phyloP scores from a whole-genome alignment of 1,140 invertebrate species.

The Paraescarpia echinospica region DNA sequence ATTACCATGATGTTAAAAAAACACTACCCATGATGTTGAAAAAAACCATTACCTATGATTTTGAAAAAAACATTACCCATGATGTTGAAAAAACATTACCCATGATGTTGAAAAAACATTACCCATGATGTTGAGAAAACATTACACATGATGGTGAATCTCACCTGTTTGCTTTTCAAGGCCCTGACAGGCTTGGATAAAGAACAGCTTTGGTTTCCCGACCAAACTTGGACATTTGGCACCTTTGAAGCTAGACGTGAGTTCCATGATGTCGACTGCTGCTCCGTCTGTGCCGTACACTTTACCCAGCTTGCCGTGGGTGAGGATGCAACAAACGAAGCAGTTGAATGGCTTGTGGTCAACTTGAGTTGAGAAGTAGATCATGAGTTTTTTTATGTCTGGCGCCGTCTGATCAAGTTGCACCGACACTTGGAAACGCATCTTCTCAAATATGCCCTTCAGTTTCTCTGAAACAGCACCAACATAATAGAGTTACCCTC shows the following conservation, averaged over 20 bases:
- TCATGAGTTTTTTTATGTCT: neutral
- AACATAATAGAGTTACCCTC: neutral
- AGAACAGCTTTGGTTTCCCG: conserved; percentile 56
- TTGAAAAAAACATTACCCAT: too few relatives aligned
- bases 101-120: too few relatives aligned
- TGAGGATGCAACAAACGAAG: conserved; percentile 47
- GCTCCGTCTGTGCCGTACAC: conserved; percentile 46
- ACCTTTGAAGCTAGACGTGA: conserved; percentile 44
- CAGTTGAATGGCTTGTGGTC: conserved; percentile 41
- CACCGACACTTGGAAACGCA: neutral
- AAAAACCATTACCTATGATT: too few relatives aligned
- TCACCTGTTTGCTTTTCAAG: conserved; percentile 32
- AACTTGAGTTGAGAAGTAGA: neutral
- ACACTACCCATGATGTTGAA: too few relatives aligned
- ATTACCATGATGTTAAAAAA: too few relatives aligned
- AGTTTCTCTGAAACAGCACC: neutral
- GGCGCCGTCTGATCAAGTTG: neutral
- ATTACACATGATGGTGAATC: too few relatives aligned
- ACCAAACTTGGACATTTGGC: conserved; percentile 40
- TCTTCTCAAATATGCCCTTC: neutral
- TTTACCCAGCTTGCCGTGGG: conserved; percentile 47
- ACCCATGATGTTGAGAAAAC: too few relatives aligned
- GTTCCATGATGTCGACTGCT: conserved; percentile 38
- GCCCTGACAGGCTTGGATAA: conserved; percentile 58
- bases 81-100: too few relatives aligned